These are phyloP conservation scores for Plusia festucae DNA, from an alignment of 2,888 invertebrate species.

Conservation along the genomic window DNA sequence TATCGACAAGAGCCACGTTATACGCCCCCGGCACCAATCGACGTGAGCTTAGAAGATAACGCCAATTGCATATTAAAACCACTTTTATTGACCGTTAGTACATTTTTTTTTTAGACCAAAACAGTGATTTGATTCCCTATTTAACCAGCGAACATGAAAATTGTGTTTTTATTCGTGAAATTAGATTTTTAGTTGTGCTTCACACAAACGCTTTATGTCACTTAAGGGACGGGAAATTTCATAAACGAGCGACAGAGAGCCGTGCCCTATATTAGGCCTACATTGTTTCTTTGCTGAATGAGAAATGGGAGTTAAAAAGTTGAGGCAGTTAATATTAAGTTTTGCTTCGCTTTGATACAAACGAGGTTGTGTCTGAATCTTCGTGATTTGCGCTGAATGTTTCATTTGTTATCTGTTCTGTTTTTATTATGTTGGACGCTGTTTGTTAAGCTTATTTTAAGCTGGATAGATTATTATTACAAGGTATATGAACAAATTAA, in stretches of 20 bases:
- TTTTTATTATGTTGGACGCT: not conserved
- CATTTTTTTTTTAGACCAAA: conserved; percentile 67
- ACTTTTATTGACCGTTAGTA: conserved; percentile 77
- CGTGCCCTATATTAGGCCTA: conserved; percentile 40
- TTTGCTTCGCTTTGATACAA: conserved; percentile 49
- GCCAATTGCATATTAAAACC: conserved; percentile 78
- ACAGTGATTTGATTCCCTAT: conserved; percentile 67
- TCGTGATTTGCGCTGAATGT: conserved; percentile 15
- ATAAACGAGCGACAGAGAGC: conserved; percentile 45
- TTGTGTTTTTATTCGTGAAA: conserved; percentile 42
- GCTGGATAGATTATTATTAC: not conserved
- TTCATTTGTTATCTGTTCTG: conserved; percentile 18
- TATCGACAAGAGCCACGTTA: conserved; percentile 53
- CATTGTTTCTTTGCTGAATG: conserved; percentile 54
- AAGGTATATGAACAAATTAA: not conserved
- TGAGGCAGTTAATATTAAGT: conserved; percentile 52
- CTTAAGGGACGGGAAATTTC: conserved; percentile 58
- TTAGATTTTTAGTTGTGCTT: conserved; percentile 52
- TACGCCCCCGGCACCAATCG: conserved; percentile 59
- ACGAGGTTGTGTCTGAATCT: conserved; percentile 29
- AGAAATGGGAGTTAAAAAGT: conserved; percentile 48
- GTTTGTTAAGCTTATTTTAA: not conserved
- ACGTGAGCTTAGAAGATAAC: conserved; percentile 71
- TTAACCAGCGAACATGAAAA: conserved; percentile 42
- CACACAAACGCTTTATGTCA: conserved; percentile 53